Evolutionary conservation across 2,888 invertebrate species (phyloP), one percentile per base, ranked within the genome.

Genomic region (Lamproptera curius): DNA sequence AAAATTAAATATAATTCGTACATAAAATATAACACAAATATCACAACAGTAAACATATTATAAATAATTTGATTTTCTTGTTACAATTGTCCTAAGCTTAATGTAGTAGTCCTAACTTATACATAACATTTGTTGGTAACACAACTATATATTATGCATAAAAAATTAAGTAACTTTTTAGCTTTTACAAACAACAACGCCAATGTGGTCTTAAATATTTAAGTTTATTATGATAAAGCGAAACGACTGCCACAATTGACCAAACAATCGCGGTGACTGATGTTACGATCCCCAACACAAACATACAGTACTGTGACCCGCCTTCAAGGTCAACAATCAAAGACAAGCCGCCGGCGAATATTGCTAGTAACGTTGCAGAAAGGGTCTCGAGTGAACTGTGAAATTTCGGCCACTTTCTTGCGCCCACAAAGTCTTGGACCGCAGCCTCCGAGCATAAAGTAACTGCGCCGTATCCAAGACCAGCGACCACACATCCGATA

Each of bases 401-500:
- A 4, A 89, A 55, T 58, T 83, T 81, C 0, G 83, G 76, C 88
- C 88, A 89, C 56, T 83, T 86, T 33, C 86, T 70, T 10, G 76
- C 73, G 1, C 89, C 89, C 1, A 89, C 75, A 51, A 85, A 89
- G 38, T 83, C 82, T 63, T 84, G 82, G 1, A 77, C 76, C 0
- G 87, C 68, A 1, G 79, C 72, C 54, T 84, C 86, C 76, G 88
- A 88, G 33, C 88, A 79, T 5, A 81, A 88, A 0, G 73, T 73
- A 2, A 86, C 63, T 6, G 87, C 84, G 1, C 89, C 89, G 52
- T 84, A 88, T 1, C 89, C 89, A 17, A 89, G 69, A 0, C 89
- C 89, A 23, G 85, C 85, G 37, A 88, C 68, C 1, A 89, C 77
- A 51, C 88, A 86, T 14, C 87, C 89, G 38, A 89, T 77, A 1